Conservation (phyloP, 2,888 invertebrate species). For the Phyllotreta striolata region DNA sequence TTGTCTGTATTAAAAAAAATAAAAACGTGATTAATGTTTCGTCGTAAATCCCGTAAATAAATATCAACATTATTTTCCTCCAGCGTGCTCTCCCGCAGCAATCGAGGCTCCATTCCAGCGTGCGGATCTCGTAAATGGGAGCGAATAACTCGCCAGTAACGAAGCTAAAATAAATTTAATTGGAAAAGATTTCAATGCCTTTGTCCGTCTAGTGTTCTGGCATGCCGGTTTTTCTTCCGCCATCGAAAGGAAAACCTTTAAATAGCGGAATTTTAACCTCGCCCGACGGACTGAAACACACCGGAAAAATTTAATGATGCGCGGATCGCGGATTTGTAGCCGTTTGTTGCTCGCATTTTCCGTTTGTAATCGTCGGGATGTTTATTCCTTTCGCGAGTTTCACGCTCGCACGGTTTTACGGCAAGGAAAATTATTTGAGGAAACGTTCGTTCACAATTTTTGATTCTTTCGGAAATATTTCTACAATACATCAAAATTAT, state of each 20-base stretch:
- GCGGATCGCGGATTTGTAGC: conserved; percentile 27
- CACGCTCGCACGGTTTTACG: too few species aligned
- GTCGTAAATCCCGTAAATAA: too few species aligned
- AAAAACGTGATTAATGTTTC: too few species aligned
- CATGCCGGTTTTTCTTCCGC: conserved; percentile 36
- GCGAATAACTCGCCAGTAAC: conserved; percentile 49
- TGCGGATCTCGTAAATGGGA: conserved; percentile 48
- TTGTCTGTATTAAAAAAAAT: too few species aligned
- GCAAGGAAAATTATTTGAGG: too few species aligned
- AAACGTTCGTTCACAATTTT: too few species aligned
- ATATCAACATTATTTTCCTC: too few species aligned
- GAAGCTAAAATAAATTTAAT: conserved; percentile 54
- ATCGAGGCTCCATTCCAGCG: conserved; percentile 14
- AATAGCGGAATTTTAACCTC: conserved; percentile 39
- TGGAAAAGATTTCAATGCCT: conserved; percentile 51
- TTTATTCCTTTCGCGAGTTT: too few species aligned
- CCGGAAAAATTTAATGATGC: conserved; percentile 41
- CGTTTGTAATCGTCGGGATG: too few species aligned
- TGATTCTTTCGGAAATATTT: too few species aligned
- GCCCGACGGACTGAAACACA: conserved; percentile 32
- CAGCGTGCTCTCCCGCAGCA: conserved; percentile 7
- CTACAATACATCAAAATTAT: too few species aligned
- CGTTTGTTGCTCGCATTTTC: not conserved
- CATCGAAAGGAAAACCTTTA: conserved; percentile 41
- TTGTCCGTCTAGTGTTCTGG: conserved; percentile 42